These are phyloP conservation scores for Sebastes steindachneri DNA, from an alignment of 2,797 vertebrate species.

Conservation along the genomic window DNA sequence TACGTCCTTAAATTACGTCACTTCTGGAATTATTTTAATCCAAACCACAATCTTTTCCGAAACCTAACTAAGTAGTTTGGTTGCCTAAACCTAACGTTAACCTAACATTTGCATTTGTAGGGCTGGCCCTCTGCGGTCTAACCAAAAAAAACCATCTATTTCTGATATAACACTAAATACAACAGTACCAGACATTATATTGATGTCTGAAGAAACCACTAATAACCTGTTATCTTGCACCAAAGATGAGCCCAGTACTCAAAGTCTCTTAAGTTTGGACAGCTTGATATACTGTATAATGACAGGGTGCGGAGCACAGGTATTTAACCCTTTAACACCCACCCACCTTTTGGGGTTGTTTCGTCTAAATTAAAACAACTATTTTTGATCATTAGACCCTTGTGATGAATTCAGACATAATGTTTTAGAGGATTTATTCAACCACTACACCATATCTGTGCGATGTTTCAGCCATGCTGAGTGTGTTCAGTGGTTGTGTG, in stretches of 20 bases:
- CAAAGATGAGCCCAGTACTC: background rate
- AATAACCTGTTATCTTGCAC: background rate
- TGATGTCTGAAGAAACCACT: background rate
- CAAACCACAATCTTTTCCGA: too few relatives aligned
- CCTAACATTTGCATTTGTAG: too few relatives aligned
- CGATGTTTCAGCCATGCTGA: background rate
- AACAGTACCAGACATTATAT: background rate
- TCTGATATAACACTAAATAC: background rate
- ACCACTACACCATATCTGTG: background rate
- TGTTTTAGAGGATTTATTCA: background rate
- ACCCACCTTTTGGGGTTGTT: accelerated
- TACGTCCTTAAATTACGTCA: too few relatives aligned
- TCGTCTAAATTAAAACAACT: background rate
- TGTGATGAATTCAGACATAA: background rate
- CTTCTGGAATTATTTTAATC: too few relatives aligned
- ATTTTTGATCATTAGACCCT: background rate
- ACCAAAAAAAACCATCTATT: background rate
- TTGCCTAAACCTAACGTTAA: too few relatives aligned
- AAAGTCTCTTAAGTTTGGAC: background rate
- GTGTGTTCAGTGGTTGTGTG: background rate
- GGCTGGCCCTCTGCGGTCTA: too few relatives aligned
- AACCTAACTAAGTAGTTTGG: too few relatives aligned
- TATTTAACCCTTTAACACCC: background rate
- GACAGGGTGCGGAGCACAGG: background rate
- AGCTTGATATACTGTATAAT: background rate